These are phyloP conservation scores for Rachycentron canadum DNA, from an alignment of 2,797 vertebrate species.

Conservation along the genomic window DNA sequence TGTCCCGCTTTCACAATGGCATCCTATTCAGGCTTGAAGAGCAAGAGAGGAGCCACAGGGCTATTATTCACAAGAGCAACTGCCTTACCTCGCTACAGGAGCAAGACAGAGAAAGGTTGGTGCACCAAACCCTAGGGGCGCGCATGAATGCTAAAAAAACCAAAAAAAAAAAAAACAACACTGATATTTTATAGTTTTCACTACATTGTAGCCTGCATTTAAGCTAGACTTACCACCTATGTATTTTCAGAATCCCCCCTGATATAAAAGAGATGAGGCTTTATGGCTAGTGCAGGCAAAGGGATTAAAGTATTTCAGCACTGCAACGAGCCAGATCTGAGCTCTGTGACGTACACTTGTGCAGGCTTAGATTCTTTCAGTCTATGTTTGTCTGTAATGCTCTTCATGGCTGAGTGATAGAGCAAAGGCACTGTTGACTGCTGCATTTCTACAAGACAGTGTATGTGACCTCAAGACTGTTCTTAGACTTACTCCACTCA, in stretches of 20 bases:
- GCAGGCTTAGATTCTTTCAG: constrained; percentile 61
- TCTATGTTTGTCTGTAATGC: constrained; percentile 65
- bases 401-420: constrained; percentile 65
- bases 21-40: constrained; percentile 87
- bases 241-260: constrained; percentile 44
- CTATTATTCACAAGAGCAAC: constrained; percentile 89
- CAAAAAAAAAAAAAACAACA: constrained; percentile 34
- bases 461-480: constrained; percentile 71
- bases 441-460: constrained; percentile 48
- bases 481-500: constrained; percentile 74
- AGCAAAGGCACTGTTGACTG: constrained; percentile 53
- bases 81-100: constrained; percentile 90
- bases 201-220: constrained; percentile 31
- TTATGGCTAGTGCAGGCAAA: constrained; percentile 51
- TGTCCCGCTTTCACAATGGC: constrained; percentile 87
- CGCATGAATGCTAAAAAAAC: constrained; percentile 19
- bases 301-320: constrained; percentile 67
- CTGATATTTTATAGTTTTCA: constrained; percentile 34
- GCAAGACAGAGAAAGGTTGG: constrained; percentile 92
- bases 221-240: constrained; percentile 25
- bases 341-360: constrained; percentile 63
- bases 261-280: constrained; percentile 58
- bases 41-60: constrained; percentile 89
- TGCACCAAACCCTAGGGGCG: constrained; percentile 29
- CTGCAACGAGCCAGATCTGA: constrained; percentile 56